Evolutionary conservation across 2,888 invertebrate species (phyloP).

Genomic region (Acleris cristana): DNA sequence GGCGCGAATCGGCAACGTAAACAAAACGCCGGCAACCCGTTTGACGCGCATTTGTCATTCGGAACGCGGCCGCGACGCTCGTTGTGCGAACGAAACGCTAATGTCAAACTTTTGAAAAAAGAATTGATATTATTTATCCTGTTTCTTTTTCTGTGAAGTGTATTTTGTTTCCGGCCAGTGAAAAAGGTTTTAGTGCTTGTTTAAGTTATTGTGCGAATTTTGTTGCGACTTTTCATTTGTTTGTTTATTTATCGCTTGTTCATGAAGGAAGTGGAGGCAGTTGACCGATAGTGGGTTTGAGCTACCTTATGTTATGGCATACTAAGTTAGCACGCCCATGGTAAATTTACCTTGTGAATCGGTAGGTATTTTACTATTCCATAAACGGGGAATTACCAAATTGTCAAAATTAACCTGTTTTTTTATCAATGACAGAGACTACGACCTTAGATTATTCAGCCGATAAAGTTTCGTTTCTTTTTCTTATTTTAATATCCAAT

Average conservation of each 20-base stretch:
- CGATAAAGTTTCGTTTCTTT: background rate
- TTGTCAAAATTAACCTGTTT: background rate
- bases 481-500: too few species aligned
- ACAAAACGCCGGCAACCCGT: slow-evolving; percentile 64
- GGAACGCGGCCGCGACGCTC: slow-evolving; percentile 66
- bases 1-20: slow-evolving; percentile 65
- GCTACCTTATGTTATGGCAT: slow-evolving; percentile 23
- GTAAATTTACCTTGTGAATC: slow-evolving; percentile 28
- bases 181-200: slow-evolving; percentile 37
- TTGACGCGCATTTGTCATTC: slow-evolving; percentile 80
- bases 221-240: slow-evolving; percentile 46
- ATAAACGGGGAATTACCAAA: background rate
- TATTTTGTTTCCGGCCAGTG: slow-evolving; percentile 45
- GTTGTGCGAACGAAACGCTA: slow-evolving; percentile 58
- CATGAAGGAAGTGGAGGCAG: slow-evolving; percentile 67
- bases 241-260: slow-evolving; percentile 50
- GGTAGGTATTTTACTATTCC: slow-evolving; percentile 14
- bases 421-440: background rate
- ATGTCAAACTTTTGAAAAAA: slow-evolving; percentile 49
- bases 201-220: slow-evolving; percentile 46
- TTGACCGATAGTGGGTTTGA: slow-evolving; percentile 60
- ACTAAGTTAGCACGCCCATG: slow-evolving; percentile 29
- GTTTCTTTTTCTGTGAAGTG: slow-evolving; percentile 42
- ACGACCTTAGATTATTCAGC: background rate
- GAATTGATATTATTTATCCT: slow-evolving; percentile 44